phyloP scores from a whole-genome alignment of 2,797 vertebrate genomes.

The Microcaecilia unicolor region DNA sequence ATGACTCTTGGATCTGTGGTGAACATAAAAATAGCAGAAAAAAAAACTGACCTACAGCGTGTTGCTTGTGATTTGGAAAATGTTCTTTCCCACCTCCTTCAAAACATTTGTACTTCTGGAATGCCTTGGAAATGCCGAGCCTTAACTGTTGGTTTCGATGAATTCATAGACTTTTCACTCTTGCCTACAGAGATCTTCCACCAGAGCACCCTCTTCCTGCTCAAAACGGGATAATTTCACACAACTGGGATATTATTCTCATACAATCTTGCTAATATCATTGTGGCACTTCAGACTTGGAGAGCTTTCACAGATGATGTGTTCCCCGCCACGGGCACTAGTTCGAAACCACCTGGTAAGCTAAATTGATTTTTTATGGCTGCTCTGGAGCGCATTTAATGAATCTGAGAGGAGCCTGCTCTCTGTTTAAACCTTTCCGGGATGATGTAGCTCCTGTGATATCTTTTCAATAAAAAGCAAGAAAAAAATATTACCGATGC shows the following conservation, averaged over 20 bases:
- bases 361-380: conserved; percentile 76
- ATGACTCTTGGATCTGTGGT: not conserved
- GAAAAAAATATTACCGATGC: conserved; percentile 24
- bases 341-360: conserved; percentile 59
- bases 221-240: not conserved
- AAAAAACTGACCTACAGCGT: accelerated
- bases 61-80: accelerated
- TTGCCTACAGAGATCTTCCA: not conserved
- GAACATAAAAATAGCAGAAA: not conserved
- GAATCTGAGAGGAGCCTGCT: conserved; percentile 66
- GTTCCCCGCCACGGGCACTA: conserved; percentile 43
- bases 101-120: not conserved
- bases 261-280: not conserved
- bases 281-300: conserved; percentile 9
- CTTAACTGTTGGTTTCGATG: too few relatives aligned
- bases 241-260: not conserved
- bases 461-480: conserved; percentile 15
- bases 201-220: not conserved
- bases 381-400: conserved; percentile 65
- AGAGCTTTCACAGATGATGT: conserved; percentile 28
- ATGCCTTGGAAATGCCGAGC: accelerated
- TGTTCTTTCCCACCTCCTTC: not conserved
- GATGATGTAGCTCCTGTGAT: conserved; percentile 21
- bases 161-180: accelerated
- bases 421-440: conserved; percentile 45